Percentiles rank a stretch among this genome's conserved stretches.
Evolutionary conservation across 1,140 invertebrate genomes (phyloP).

Genomic region (Muscidifurax raptorellus): DNA sequence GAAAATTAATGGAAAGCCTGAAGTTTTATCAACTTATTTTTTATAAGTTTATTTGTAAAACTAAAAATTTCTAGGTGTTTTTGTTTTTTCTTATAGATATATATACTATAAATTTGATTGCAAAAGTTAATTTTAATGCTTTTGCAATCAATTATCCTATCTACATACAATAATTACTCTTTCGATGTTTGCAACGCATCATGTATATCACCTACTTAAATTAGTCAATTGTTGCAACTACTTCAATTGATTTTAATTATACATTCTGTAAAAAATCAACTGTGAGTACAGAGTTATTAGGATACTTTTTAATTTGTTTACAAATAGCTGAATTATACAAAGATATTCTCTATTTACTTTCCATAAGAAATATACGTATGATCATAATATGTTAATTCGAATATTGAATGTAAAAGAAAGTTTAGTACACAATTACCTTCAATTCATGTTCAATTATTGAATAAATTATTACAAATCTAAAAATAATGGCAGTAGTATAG

Average conservation of each 20-base stretch:
- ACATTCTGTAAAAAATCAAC: background rate
- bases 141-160: slow-evolving; percentile 9
- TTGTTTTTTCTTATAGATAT: background rate
- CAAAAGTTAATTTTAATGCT: background rate
- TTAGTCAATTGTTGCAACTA: background rate
- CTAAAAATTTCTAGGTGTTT: no score
- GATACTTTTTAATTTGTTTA: background rate
- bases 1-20: no score
- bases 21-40: no score
- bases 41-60: no score
- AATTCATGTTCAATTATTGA: slow-evolving; percentile 7
- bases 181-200: background rate
- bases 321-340: background rate
- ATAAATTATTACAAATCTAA: slow-evolving; percentile 35
- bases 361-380: background rate
- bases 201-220: background rate
- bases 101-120: background rate
- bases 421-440: background rate
- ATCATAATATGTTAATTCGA: background rate
- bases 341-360: background rate
- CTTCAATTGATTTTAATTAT: background rate
- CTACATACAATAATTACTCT: background rate
- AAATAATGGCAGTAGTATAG: slow-evolving; percentile 31
- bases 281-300: background rate
- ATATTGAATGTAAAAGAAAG: background rate